Percentiles rank a stretch among this genome's conserved stretches.
Evolutionary conservation across 2,888 invertebrate genomes (phyloP).

Genomic region (Trypoxylon attenuatum): DNA sequence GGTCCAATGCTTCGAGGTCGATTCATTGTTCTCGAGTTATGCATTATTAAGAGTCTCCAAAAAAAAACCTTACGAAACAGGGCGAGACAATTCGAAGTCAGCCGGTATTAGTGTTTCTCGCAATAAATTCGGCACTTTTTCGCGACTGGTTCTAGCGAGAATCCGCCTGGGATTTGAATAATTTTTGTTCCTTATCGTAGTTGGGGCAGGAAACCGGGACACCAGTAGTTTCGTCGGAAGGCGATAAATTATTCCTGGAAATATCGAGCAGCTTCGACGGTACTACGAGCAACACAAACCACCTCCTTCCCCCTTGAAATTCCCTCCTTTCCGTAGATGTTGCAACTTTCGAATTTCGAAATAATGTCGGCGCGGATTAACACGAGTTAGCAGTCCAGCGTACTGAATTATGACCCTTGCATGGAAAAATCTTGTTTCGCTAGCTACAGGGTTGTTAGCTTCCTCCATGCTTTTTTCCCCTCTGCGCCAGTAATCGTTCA

Average conservation of each 20-base stretch:
- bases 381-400: constrained; percentile 28
- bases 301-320: background rate
- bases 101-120: constrained; percentile 6
- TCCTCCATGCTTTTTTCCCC: no score
- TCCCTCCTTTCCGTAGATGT: background rate
- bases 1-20: no score
- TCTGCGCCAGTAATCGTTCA: no score
- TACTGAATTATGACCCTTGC: background rate
- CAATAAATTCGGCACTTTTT: constrained; percentile 3
- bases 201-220: constrained; percentile 33
- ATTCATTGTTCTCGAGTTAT: no score
- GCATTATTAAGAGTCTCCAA: no score
- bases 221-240: constrained; percentile 35
- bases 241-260: constrained; percentile 52
- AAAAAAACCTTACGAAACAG: no score
- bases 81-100: background rate
- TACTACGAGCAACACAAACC: no score
- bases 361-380: constrained; percentile 39
- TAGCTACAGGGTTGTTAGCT: background rate
- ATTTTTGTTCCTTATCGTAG: constrained; percentile 53
- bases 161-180: constrained; percentile 53
- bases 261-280: constrained; percentile 47
- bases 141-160: constrained; percentile 11
- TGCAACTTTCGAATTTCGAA: constrained; percentile 29
- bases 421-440: background rate